phyloP scores from a whole-genome alignment of 37 sponge, comb jelly and placozoan species.

The Hormiphora californensis region DNA sequence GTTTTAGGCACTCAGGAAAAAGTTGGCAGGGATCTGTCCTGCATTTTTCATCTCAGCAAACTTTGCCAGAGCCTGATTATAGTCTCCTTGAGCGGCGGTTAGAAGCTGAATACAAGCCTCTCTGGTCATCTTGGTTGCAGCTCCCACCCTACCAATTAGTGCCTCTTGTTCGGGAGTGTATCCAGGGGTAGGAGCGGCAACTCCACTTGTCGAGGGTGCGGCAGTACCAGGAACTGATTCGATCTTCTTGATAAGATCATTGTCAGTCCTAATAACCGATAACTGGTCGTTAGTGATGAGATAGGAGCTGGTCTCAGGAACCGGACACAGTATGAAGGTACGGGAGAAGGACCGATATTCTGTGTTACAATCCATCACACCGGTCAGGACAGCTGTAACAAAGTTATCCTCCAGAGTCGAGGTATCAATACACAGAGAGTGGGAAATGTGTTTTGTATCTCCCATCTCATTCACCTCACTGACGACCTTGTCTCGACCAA shows the following conservation, averaged over 20 bases:
- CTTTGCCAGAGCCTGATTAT: neutral
- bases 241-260: neutral
- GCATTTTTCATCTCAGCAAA: slow-evolving; percentile 4
- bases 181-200: too few species aligned
- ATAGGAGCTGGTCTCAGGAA: slow-evolving; percentile 17
- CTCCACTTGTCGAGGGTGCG: neutral
- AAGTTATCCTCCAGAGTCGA: slow-evolving; percentile 6
- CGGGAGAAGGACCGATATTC: neutral
- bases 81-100: neutral
- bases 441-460: slow-evolving; percentile 3
- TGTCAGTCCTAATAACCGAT: neutral
- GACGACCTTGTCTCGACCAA: slow-evolving; percentile 29
- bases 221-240: neutral
- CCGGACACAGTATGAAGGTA: neutral
- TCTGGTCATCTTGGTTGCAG: neutral
- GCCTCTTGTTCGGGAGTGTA: neutral
- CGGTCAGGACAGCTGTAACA: slow-evolving; percentile 20
- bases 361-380: neutral
- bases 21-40: neutral
- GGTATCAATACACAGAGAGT: slow-evolving; percentile 4
- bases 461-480: slow-evolving; percentile 13
- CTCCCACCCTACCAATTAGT: neutral
- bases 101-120: neutral
- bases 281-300: slow-evolving; percentile 35
- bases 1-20: neutral